Conservation (phyloP, 2,797 vertebrate species). For the Vespertilio murinus region DNA sequence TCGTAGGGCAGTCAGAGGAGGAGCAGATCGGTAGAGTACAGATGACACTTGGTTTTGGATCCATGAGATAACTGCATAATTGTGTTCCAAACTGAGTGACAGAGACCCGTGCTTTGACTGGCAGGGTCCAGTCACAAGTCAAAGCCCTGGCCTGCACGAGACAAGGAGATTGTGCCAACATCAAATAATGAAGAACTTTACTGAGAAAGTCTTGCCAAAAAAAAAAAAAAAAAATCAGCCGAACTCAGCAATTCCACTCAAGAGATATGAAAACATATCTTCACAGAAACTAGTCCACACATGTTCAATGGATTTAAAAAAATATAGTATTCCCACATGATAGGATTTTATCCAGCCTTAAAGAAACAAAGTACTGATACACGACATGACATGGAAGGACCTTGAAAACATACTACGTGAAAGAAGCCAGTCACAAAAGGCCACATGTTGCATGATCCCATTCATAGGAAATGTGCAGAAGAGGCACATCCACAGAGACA, state of each 20-base stretch:
- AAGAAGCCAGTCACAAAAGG: neutral
- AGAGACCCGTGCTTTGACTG: neutral
- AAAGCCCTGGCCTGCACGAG: neutral
- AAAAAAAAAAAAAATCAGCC: neutral
- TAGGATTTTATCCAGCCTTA: neutral
- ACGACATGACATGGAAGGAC: neutral
- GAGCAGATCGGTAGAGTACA: neutral
- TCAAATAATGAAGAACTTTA: neutral
- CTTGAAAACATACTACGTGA: neutral
- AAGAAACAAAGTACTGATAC: neutral
- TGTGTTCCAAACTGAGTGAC: neutral
- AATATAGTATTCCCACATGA: neutral
- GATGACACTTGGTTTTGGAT: neutral
- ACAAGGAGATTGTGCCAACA: neutral
- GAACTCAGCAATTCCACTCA: neutral
- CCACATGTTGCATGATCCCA: neutral
- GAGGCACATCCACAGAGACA: neutral
- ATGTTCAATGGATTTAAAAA: neutral
- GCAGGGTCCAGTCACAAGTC: neutral
- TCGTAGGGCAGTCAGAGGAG: neutral
- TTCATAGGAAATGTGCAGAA: neutral
- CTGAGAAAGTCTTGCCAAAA: neutral
- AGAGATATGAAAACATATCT: neutral
- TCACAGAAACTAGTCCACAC: neutral
- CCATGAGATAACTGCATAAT: neutral